Base-by-base conservation (phyloP, 1,140 invertebrate genomes). In the Dysdera silvatica region DNA sequence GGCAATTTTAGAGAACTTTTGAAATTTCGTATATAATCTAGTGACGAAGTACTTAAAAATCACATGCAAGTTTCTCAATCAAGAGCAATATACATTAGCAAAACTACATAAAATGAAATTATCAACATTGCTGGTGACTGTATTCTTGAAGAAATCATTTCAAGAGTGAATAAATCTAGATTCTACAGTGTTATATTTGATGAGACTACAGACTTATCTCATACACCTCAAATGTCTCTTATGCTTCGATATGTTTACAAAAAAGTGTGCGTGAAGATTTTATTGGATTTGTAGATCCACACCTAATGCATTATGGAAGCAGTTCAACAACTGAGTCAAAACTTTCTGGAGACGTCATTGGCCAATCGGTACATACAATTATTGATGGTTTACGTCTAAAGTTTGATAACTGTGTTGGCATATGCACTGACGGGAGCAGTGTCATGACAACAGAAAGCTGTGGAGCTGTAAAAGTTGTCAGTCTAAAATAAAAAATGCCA, bases 241-340 rank as follows among this genome's bases (percentile, higher is more conserved):
- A 26, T 52, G 12, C 14, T 52, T 14, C 10, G 49, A 31, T 52
- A 52, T 52, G 20, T 29, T 14, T 23, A 51, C 45, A n/a, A 10
- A 48, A 48, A 48, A 48, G 14, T 24, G 28, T 52, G 1, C 23
- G 24, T 28, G 49, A 52, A 52, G 49, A 52, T 52, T 52, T 52
- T 52, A 23, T 52, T 8, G 28, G 24, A 8, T 52, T 52, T 20
- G 20, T 29, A 3, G 49, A 47, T 47, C 7, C 43, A 20, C 23
- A n/a, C 23, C 14, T n/a, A 6, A 20, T n/a, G 7, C 7, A 10
- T 8, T 8, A n/a, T n/a, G 8, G 35, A 37, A 37, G 35, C 35
- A 37, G 35, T 10, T 8, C 8, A 37, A 37, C 8, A n/a, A 37
- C 8, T 37, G 35, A 52, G 32, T 10, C 32, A 7, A 28, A 24